Conservation (phyloP, 1,140 invertebrate species). For the Portunus trituberculatus region DNA sequence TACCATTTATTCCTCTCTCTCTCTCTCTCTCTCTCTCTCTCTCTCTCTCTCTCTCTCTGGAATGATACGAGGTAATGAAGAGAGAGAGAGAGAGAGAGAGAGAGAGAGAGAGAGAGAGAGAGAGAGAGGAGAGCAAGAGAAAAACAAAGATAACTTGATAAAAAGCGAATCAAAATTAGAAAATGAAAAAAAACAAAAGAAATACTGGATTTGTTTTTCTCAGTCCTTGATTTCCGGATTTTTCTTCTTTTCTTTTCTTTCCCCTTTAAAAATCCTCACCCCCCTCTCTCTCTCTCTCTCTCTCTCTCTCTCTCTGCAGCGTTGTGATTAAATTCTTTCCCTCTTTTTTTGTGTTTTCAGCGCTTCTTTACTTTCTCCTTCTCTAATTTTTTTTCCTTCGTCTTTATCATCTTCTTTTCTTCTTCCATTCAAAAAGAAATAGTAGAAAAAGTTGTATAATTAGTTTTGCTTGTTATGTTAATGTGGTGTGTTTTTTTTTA, state of each 20-base stretch:
- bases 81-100: too few species aligned
- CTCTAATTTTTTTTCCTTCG: not conserved
- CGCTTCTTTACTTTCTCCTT: not conserved
- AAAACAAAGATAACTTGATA: not conserved
- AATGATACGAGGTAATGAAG: too few species aligned
- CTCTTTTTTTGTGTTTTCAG: not conserved
- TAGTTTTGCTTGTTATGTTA: not conserved
- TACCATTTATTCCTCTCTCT: not conserved
- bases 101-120: too few species aligned
- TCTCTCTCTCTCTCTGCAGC: not conserved
- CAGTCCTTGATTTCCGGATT: not conserved
- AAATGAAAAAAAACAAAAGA: not conserved
- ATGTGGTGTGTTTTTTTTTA: too few species aligned
- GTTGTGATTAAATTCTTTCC: constrained; percentile 24
- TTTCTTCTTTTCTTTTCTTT: not conserved
- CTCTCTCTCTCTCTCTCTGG: not conserved
- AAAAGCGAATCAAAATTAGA: not conserved
- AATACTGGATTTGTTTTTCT: not conserved
- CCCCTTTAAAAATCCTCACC: too few species aligned
- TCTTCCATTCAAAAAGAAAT: not conserved
- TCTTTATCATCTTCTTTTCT: not conserved
- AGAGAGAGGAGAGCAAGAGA: not conserved
- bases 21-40: not conserved
- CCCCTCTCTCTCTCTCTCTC: not conserved
- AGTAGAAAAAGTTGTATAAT: not conserved